phyloP scores from a whole-genome alignment of 2,113 vertebrate species.

The Tinamus guttatus region DNA sequence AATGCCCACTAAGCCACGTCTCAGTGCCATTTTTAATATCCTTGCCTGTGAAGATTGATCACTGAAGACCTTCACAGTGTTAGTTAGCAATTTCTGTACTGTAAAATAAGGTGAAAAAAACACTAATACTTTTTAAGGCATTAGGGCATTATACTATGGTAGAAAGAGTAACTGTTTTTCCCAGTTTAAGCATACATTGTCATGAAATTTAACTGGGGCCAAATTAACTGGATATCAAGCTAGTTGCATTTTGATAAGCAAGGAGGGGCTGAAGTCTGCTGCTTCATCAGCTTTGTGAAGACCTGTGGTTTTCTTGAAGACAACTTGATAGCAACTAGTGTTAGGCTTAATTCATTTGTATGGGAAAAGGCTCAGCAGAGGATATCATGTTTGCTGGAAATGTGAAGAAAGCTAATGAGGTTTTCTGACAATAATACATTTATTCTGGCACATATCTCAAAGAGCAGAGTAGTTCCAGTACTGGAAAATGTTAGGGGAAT shows the following conservation, averaged over 20 bases:
- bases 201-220: neutral
- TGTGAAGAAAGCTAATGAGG: neutral
- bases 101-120: slow-evolving; percentile 4
- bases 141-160: neutral
- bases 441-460: neutral
- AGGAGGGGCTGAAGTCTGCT: neutral
- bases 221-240: neutral
- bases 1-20: neutral
- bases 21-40: neutral
- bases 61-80: neutral
- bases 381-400: neutral
- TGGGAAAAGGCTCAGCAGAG: neutral
- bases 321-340: neutral
- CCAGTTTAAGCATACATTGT: neutral
- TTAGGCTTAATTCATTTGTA: neutral
- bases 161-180: neutral
- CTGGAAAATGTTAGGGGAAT: neutral
- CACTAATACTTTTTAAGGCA: neutral
- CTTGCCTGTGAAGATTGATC: neutral
- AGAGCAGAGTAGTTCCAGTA: neutral
- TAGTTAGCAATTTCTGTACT: neutral
- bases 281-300: neutral
- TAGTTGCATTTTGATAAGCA: neutral
- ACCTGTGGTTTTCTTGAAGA: neutral
- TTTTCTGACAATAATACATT: neutral